Evolutionary conservation across 2,113 vertebrate genomes (phyloP), one percentile per base, ranked within the genome.

Genomic region (Elgaria multicarinata): DNA sequence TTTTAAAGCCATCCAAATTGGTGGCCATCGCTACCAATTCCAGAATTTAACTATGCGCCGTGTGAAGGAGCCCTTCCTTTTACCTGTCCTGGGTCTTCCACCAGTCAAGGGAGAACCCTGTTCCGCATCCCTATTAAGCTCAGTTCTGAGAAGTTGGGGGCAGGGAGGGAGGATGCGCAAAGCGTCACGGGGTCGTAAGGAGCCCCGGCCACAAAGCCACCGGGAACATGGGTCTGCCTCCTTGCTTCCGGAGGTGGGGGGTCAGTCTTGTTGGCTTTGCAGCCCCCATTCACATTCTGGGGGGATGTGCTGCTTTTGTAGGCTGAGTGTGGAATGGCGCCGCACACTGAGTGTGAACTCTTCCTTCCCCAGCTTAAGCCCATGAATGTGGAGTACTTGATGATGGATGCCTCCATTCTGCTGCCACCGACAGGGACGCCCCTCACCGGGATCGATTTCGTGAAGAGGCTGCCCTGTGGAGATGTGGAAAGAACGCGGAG

Each of bases 371-470:
- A 99, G 99, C 98, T 98, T 95, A 99, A 99, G 93, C 99, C 99
- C 20, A 97, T 99, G 93, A 99, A 99, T 28, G 99, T 99, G 53
- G 99, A 99, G 80, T 99, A 99, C 92, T 97, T 99, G 86, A 99
- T 99, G 99, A 99, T 99, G 99, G 99, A 99, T 4, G 99, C 98
- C 22, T 99, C 99, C 0, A 98, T 99, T 89, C 96, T 99, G 89
- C 97, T 99, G 84, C 99, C 99, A 28, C 99, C 99, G 18, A 99
- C 99, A 4, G 99, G 99, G 42, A 99, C 99, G 0, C 99, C 99
- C 0, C 97, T 99, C 92, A 99, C 99, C 0, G 99, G 99, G 46
- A 99, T 99, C 26, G 99, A 99, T 94, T 99, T 99, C 86, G 98
- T 99, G 77, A 99, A 99, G 96, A 97, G 99, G 31, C 96, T 99